Conservation (phyloP, 2,888 invertebrate species). For the Drosophila leonis region DNA sequence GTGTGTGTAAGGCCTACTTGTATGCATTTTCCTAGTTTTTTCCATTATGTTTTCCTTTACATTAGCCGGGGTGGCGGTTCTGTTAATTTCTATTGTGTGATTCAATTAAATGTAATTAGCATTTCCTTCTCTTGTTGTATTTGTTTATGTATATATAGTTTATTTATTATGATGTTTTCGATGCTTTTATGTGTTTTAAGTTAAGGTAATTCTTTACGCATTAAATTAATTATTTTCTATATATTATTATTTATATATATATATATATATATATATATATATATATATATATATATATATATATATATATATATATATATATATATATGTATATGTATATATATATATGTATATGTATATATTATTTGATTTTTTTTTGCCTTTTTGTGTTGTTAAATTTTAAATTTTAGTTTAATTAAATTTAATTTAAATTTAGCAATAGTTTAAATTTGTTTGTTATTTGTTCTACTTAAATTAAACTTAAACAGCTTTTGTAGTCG, state of each 20-base stretch:
- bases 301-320: slow-evolving; percentile 14
- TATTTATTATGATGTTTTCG: slow-evolving; percentile 32
- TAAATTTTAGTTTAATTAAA: slow-evolving; percentile 60
- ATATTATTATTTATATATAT: slow-evolving; percentile 25
- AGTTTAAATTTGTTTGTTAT: slow-evolving; percentile 76
- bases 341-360: slow-evolving; percentile 2
- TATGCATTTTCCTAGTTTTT: slow-evolving; percentile 21
- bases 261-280: no score
- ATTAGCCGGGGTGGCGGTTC: slow-evolving; percentile 17
- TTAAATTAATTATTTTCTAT: slow-evolving; percentile 49
- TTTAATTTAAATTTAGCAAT: slow-evolving; percentile 70
- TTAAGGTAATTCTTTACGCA: slow-evolving; percentile 46
- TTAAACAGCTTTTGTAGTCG: slow-evolving; percentile 85
- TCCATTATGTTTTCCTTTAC: slow-evolving; percentile 24
- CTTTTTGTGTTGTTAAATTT: slow-evolving; percentile 50
- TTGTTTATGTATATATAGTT: slow-evolving; percentile 25
- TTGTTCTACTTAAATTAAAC: slow-evolving; percentile 82
- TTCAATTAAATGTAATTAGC: slow-evolving; percentile 39
- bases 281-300: slow-evolving; percentile 15
- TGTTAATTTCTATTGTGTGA: slow-evolving; percentile 32
- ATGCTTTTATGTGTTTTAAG: slow-evolving; percentile 49
- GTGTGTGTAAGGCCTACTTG: slow-evolving; percentile 21
- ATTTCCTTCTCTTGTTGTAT: slow-evolving; percentile 12
- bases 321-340: slow-evolving; percentile 6
- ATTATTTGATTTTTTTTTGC: slow-evolving; percentile 32